phyloP scores from a whole-genome alignment of 2,888 invertebrate genomes.

The Andrena flavipes region DNA sequence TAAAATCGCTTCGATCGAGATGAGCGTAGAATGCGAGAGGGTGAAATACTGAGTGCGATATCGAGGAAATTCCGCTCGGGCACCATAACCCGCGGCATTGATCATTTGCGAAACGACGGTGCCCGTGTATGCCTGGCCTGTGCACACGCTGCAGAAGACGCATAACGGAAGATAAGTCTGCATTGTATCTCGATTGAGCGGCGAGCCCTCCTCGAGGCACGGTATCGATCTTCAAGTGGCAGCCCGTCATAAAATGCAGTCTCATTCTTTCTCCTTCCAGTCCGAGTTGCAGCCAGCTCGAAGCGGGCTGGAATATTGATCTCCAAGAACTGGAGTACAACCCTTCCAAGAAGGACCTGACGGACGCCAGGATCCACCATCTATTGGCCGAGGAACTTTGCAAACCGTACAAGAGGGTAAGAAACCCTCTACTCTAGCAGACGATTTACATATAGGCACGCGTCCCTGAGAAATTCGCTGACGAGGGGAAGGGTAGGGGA shows the following conservation, averaged over 20 bases:
- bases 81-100: neutral
- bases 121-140: slow-evolving; percentile 6
- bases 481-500: slow-evolving; percentile 15
- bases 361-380: slow-evolving; percentile 97
- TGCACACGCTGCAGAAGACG: slow-evolving; percentile 5
- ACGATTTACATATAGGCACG: slow-evolving; percentile 23
- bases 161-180: slow-evolving; percentile 42
- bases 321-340: slow-evolving; percentile 97
- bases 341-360: slow-evolving; percentile 95
- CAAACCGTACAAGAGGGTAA: slow-evolving; percentile 94
- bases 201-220: slow-evolving; percentile 42
- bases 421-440: slow-evolving; percentile 75
- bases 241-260: slow-evolving; percentile 67
- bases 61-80: neutral
- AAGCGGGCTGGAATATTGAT: slow-evolving; percentile 95
- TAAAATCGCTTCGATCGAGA: neutral
- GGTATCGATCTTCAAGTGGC: slow-evolving; percentile 65
- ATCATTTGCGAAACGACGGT: slow-evolving; percentile 2
- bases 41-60: neutral
- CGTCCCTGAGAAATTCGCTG: slow-evolving; percentile 40
- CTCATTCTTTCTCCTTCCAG: slow-evolving; percentile 84
- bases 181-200: slow-evolving; percentile 57
- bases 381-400: slow-evolving; percentile 94
- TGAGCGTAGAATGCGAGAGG: neutral
- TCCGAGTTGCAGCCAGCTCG: slow-evolving; percentile 94